Conservation (phyloP, 1,140 invertebrate genomes). For the Tetramorium parvispinum region DNA sequence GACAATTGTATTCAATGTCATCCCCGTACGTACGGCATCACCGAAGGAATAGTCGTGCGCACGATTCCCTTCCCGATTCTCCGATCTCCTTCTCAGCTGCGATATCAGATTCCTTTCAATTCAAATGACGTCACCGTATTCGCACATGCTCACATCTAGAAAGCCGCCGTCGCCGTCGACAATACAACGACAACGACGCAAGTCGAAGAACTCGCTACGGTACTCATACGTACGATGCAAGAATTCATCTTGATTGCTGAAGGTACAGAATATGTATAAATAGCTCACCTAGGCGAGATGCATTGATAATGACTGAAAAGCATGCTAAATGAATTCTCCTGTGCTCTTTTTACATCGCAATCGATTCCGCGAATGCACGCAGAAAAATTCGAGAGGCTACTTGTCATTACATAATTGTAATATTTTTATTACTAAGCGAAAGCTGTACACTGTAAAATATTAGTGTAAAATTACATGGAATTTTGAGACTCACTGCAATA, state of each 20-base stretch:
- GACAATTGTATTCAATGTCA: conserved; percentile 54
- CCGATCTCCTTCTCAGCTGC: conserved; percentile 12
- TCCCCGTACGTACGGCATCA: not conserved
- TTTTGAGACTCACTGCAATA: no score
- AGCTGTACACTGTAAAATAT: no score
- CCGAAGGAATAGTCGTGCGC: not conserved
- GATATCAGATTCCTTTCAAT: conserved; percentile 57
- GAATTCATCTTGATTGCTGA: conserved; percentile 21
- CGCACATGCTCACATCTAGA: not conserved
- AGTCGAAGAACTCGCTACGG: not conserved
- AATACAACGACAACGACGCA: not conserved
- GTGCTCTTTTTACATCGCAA: not conserved
- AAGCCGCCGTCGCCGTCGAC: not conserved
- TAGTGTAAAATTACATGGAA: no score
- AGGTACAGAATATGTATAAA: not conserved
- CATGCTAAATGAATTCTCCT: not conserved
- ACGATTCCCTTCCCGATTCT: not conserved
- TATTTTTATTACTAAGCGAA: not conserved
- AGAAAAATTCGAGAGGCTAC: not conserved
- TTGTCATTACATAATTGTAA: not conserved
- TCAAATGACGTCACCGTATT: conserved; percentile 44
- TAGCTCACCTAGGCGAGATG: not conserved
- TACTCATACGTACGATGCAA: not conserved
- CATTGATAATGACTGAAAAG: conserved; percentile 24
- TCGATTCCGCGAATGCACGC: not conserved